phyloP scores from a whole-genome alignment of 2,888 invertebrate species.

The Mechanitis messenoides region DNA sequence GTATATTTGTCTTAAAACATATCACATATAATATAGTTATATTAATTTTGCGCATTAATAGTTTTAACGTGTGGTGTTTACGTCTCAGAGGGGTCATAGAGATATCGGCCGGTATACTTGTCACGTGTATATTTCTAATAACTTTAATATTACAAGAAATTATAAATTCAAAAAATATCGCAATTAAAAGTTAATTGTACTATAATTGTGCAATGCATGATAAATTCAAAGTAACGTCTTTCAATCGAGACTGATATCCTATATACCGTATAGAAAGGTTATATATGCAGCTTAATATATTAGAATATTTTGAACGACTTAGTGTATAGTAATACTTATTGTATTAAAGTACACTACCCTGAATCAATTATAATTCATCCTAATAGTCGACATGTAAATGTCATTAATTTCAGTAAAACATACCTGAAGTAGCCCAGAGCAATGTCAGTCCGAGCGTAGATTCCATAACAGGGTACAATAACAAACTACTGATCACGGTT shows the following conservation, averaged over 20 bases:
- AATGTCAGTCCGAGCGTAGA: constrained; percentile 32
- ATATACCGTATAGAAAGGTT: too few relatives aligned
- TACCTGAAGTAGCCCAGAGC: constrained; percentile 37
- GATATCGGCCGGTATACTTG: neutral
- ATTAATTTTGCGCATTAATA: neutral
- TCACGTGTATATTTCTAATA: neutral
- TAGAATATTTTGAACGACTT: too few relatives aligned
- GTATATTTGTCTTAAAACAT: neutral
- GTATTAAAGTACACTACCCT: neutral
- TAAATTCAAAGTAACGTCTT: too few relatives aligned
- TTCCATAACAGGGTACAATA: constrained; percentile 30
- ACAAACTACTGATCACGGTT: constrained; percentile 17
- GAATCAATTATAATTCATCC: neutral
- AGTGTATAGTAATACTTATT: too few relatives aligned
- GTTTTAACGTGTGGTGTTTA: neutral
- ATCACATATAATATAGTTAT: neutral
- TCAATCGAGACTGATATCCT: too few relatives aligned
- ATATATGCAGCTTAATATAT: too few relatives aligned
- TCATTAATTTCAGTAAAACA: constrained; percentile 11
- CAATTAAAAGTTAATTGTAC: too few relatives aligned
- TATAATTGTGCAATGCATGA: too few relatives aligned
- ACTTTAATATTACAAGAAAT: neutral
- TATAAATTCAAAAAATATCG: too few relatives aligned
- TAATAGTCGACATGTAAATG: neutral
- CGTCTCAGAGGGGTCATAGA: neutral